Evolutionary conservation across 37 sponge, comb jelly and placozoan species (phyloP).

Genomic region (Hexactinellida sp.): DNA sequence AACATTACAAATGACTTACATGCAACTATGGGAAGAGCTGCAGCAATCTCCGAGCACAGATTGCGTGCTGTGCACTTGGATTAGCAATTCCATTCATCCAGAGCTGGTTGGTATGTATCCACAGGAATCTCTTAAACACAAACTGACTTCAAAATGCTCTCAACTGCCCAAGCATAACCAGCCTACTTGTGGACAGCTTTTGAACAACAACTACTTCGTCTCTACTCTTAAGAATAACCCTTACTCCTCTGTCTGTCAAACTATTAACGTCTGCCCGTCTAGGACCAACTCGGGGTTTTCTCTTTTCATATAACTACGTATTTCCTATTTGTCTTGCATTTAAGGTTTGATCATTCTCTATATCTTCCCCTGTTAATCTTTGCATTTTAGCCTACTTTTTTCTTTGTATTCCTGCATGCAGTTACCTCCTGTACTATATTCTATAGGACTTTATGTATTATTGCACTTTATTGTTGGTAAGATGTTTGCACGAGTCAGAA

Average conservation of each 20-base stretch:
- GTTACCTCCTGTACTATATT: too few species aligned
- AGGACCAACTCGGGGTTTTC: neutral
- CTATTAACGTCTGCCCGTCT: neutral
- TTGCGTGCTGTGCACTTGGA: constrained; percentile 4
- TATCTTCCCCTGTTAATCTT: neutral
- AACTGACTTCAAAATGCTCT: neutral
- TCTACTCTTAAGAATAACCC: neutral
- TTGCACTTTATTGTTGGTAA: too few species aligned
- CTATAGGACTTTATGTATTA: too few species aligned
- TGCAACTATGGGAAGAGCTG: neutral
- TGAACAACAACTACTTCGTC: neutral
- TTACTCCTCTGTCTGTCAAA: neutral
- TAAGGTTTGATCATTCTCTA: neutral
- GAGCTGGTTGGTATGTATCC: neutral
- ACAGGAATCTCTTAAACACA: neutral
- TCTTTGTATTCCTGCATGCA: too few species aligned
- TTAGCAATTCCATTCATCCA: neutral
- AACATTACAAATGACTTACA: neutral
- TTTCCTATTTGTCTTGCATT: neutral
- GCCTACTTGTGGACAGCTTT: neutral
- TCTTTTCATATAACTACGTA: neutral
- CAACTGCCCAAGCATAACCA: neutral
- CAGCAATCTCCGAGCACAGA: constrained; percentile 3
- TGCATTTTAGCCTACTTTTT: constrained; percentile 14
- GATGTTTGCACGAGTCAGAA: too few species aligned